phyloP scores from a whole-genome alignment of 2,113 vertebrate species.

The Leptosomus discolor region DNA sequence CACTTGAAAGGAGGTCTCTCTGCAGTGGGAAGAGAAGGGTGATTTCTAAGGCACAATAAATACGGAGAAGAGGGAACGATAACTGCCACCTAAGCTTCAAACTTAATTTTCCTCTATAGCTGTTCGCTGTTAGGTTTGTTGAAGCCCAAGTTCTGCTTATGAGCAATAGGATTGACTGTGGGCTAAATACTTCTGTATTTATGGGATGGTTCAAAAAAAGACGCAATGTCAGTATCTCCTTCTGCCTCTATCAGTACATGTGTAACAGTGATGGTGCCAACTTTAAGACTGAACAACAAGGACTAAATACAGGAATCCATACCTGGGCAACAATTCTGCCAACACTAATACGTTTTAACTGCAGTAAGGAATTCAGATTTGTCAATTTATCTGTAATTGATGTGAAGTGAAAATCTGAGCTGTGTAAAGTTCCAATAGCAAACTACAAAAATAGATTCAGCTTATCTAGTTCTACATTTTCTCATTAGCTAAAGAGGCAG shows the following conservation, averaged over 20 bases:
- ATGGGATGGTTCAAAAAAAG: not conserved
- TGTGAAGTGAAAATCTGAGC: not conserved
- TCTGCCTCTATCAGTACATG: not conserved
- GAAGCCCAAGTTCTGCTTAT: not conserved
- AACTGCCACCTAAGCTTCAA: not conserved
- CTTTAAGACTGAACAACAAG: not conserved
- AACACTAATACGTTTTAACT: not conserved
- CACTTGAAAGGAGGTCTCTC: conserved; percentile 2
- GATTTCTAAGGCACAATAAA: not conserved
- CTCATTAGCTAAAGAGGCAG: not conserved
- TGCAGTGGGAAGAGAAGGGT: not conserved
- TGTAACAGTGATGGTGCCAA: not conserved
- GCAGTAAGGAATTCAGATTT: not conserved
- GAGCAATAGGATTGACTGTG: not conserved
- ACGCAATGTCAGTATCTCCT: not conserved
- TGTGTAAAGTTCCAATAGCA: not conserved
- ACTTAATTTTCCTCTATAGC: not conserved
- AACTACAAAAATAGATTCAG: not conserved
- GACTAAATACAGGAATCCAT: not conserved
- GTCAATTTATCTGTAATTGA: not conserved
- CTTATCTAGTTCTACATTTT: not conserved
- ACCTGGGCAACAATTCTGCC: not conserved
- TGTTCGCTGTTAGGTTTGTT: not conserved
- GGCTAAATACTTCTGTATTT: not conserved
- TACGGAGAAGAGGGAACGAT: not conserved